phyloP scores from a whole-genome alignment of 2,888 invertebrate genomes.

The Alentia gelatinosa region DNA sequence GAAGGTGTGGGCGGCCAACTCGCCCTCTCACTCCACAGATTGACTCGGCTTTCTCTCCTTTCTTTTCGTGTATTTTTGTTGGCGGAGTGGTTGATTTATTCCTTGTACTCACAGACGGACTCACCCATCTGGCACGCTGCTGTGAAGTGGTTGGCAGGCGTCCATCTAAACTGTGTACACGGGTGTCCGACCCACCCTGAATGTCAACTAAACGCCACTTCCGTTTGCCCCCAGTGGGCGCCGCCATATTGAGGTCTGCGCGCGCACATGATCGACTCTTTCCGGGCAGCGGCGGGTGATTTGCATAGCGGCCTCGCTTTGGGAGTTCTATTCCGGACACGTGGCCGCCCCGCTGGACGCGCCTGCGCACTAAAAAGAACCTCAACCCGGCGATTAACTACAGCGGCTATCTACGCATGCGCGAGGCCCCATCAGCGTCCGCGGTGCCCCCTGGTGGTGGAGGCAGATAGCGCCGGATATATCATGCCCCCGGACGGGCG shows the following conservation, averaged over 20 bases:
- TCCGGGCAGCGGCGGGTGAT: background rate
- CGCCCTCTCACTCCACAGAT: no score
- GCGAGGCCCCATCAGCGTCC: background rate
- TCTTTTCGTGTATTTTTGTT: no score
- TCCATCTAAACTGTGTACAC: background rate
- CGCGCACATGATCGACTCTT: slow-evolving; percentile 26
- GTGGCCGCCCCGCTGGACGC: background rate
- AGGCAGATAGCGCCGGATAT: background rate
- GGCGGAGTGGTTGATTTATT: background rate
- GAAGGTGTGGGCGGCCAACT: no score
- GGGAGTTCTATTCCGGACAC: background rate
- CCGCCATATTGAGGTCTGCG: slow-evolving; percentile 8
- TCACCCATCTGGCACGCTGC: background rate
- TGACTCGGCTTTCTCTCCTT: no score
- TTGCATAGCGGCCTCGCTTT: background rate
- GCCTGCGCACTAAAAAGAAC: background rate
- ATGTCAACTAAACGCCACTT: slow-evolving; percentile 30
- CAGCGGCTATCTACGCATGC: slow-evolving; percentile 5
- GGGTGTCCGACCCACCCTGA: background rate
- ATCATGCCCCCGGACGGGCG: slow-evolving; percentile 29
- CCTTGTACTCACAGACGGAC: background rate
- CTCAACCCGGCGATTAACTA: background rate
- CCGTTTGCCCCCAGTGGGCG: no score
- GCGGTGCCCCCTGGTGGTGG: background rate
- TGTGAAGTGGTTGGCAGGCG: background rate